These are phyloP conservation scores for Aldrovandia affinis DNA, from an alignment of 2,797 vertebrate species.

Conservation along the genomic window DNA sequence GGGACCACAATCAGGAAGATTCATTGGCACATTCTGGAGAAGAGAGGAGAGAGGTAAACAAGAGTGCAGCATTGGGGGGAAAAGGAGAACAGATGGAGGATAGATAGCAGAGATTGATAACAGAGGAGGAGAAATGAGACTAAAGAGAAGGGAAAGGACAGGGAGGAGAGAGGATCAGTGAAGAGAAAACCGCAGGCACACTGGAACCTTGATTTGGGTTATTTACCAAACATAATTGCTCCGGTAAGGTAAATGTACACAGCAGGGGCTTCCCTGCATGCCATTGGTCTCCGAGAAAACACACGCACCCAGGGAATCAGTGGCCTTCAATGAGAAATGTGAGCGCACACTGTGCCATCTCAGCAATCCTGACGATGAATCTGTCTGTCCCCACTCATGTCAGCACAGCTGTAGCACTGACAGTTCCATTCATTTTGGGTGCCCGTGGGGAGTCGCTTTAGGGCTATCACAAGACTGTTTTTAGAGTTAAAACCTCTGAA, in stretches of 20 bases:
- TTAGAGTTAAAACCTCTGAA: neutral
- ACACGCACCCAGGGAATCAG: neutral
- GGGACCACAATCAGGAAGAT: too few species aligned
- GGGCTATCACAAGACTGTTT: neutral
- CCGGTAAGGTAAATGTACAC: neutral
- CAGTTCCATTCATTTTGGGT: neutral
- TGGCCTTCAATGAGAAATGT: neutral
- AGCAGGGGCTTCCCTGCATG: neutral
- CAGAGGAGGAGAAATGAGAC: too few species aligned
- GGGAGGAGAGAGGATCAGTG: neutral
- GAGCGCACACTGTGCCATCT: neutral
- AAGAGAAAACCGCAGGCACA: too few species aligned
- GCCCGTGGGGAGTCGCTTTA: neutral
- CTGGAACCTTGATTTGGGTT: neutral
- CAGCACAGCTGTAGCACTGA: neutral
- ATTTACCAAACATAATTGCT: neutral
- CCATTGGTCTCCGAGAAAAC: neutral
- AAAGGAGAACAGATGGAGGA: too few species aligned
- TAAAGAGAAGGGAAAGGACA: neutral
- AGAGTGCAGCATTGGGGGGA: too few species aligned
- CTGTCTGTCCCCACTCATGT: neutral
- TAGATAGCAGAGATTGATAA: too few species aligned
- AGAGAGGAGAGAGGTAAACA: too few species aligned
- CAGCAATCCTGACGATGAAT: neutral
- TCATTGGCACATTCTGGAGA: too few species aligned